Percentiles rank a stretch among this genome's conserved stretches.
These are phyloP conservation scores for Anoplopoma fimbria DNA, from an alignment of 2,113 vertebrate species.

Conservation along the genomic window DNA sequence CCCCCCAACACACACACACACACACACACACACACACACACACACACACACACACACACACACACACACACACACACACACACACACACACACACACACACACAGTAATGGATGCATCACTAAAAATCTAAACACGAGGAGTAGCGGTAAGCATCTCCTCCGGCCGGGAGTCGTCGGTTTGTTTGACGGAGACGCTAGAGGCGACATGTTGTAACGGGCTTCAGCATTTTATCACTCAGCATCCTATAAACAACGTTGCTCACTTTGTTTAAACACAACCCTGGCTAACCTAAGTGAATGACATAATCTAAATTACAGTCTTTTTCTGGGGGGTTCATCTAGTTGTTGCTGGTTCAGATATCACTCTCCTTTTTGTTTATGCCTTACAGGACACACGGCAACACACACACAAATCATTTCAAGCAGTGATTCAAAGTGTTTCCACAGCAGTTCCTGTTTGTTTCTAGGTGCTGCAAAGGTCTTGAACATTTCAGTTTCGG, in stretches of 20 bases:
- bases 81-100: too few species aligned
- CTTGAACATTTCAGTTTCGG: neutral
- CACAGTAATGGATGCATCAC: constrained; percentile 3
- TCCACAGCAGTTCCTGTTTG: constrained; percentile 35
- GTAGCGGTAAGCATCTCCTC: neutral
- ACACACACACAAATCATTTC: constrained; percentile 36
- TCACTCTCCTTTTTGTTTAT: constrained; percentile 34
- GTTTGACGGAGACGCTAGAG: constrained; percentile 26
- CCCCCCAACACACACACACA: too few species aligned
- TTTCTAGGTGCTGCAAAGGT: constrained; percentile 10
- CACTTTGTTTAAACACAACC: constrained; percentile 52
- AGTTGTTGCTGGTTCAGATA: constrained; percentile 22
- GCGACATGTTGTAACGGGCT: constrained; percentile 38
- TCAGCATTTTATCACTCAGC: constrained; percentile 35
- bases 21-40: too few species aligned
- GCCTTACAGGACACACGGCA: constrained; percentile 10
- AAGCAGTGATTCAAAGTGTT: constrained; percentile 30
- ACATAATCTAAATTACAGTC: constrained; percentile 51
- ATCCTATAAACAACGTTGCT: constrained; percentile 54
- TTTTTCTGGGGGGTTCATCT: constrained; percentile 8
- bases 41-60: too few species aligned
- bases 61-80: too few species aligned
- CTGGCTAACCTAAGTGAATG: constrained; percentile 47
- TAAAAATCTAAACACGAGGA: constrained; percentile 5
- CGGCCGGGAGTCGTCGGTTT: constrained; percentile 8